Conservation (phyloP, 2,888 invertebrate genomes). For the Drymonia ruficornis region DNA sequence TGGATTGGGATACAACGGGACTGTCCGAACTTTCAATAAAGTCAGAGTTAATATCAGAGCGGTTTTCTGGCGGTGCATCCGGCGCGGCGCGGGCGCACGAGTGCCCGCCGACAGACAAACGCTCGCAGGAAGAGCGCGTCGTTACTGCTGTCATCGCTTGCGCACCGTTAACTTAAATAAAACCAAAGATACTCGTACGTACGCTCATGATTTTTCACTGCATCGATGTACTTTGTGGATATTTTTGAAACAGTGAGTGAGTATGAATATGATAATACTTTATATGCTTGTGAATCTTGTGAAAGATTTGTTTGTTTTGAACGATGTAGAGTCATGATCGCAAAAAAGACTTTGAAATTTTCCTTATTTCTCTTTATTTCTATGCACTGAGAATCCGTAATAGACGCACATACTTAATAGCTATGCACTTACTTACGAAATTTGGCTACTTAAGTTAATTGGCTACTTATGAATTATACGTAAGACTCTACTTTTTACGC, state of each 20-base stretch:
- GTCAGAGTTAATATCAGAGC: constrained; percentile 32
- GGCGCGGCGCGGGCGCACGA: constrained; percentile 52
- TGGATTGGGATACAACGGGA: neutral
- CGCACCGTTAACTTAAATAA: constrained; percentile 59
- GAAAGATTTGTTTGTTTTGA: neutral
- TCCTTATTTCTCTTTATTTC: no score
- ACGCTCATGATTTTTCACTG: constrained; percentile 52
- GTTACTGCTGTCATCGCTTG: constrained; percentile 78
- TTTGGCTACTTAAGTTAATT: no score
- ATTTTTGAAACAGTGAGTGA: constrained; percentile 15
- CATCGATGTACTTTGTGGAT: constrained; percentile 27
- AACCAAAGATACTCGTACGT: constrained; percentile 25
- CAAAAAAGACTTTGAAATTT: no score
- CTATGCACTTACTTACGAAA: no score
- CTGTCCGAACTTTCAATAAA: constrained; percentile 30
- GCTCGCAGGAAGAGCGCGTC: constrained; percentile 77
- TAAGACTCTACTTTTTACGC: no score
- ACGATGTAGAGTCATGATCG: neutral
- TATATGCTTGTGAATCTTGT: constrained; percentile 1
- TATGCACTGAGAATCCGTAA: no score
- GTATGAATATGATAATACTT: constrained; percentile 2
- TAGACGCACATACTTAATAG: no score
- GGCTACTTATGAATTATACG: no score
- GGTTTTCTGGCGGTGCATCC: constrained; percentile 67
- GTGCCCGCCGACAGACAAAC: constrained; percentile 72